These are phyloP conservation scores for Eremophila alpestris DNA, from an alignment of 2,797 vertebrate genomes.

Conservation along the genomic window DNA sequence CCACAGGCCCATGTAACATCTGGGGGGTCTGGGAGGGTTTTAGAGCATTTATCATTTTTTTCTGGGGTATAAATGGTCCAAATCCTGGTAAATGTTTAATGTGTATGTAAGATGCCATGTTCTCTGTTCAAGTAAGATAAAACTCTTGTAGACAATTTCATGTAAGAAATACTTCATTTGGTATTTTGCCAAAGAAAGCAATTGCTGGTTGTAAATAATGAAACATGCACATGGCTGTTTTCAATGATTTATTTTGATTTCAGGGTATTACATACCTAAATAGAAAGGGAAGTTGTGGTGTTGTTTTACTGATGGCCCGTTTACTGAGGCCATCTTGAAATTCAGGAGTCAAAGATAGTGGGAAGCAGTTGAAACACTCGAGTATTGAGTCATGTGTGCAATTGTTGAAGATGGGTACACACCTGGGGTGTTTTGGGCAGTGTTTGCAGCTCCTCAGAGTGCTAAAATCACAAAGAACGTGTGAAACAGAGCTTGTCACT, in stretches of 20 bases:
- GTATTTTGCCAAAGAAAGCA: not conserved
- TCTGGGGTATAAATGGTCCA: not conserved
- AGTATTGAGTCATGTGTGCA: fast-evolving
- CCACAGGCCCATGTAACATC: not conserved
- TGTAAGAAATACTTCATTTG: not conserved
- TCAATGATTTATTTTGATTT: not conserved
- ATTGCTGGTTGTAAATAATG: not conserved
- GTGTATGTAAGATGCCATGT: not conserved
- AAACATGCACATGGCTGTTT: not conserved
- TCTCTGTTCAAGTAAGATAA: not conserved
- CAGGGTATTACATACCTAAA: not conserved
- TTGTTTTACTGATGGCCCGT: not conserved
- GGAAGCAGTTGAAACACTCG: not conserved
- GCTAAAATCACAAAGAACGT: not conserved
- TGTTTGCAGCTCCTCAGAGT: not conserved
- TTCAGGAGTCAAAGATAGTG: not conserved
- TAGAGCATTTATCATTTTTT: not conserved
- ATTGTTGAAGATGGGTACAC: not conserved
- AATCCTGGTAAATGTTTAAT: not conserved
- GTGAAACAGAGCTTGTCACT: not conserved
- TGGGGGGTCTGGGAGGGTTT: not conserved
- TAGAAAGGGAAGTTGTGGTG: not conserved
- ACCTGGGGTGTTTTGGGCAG: not conserved
- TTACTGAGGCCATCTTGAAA: not conserved
- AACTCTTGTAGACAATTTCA: not conserved